phyloP scores from a whole-genome alignment of 2,113 vertebrate genomes.

The Picathartes gymnocephalus region DNA sequence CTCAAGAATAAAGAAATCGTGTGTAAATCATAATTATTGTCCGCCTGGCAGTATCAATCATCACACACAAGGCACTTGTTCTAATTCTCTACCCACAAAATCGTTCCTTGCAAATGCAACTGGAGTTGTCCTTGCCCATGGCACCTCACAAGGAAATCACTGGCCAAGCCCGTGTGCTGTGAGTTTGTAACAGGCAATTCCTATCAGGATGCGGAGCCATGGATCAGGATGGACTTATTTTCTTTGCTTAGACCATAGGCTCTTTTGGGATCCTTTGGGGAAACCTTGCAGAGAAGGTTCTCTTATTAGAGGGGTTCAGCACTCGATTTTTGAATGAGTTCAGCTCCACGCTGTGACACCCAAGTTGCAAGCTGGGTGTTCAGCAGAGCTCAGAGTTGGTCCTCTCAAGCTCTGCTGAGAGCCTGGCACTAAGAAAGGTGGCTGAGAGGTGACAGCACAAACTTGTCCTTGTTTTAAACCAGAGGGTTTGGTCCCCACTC shows the following conservation, averaged over 20 bases:
- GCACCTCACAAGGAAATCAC: not conserved
- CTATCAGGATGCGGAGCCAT: not conserved
- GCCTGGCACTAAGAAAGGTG: not conserved
- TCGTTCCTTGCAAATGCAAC: not conserved
- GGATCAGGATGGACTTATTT: not conserved
- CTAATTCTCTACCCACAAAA: not conserved
- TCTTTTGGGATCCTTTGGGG: not conserved
- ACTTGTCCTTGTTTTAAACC: not conserved
- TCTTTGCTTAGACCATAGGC: not conserved
- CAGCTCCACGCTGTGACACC: not conserved
- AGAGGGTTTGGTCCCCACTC: not conserved
- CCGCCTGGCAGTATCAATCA: slow-evolving; percentile 56
- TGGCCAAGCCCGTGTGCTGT: not conserved
- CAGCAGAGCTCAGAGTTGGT: not conserved
- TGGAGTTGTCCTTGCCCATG: not conserved
- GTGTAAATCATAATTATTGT: slow-evolving; percentile 67
- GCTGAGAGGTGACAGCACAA: not conserved
- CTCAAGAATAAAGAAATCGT: slow-evolving; percentile 63
- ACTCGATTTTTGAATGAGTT: not conserved
- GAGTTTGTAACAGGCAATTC: not conserved
- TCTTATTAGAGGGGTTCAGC: not conserved
- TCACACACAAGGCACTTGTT: slow-evolving; percentile 38
- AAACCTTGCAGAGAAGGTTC: not conserved
- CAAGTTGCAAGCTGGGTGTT: not conserved
- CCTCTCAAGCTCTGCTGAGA: not conserved